A percentile compares a stretch with the other conserved stretches of the same genome.
phyloP scores from a whole-genome alignment of 2,888 invertebrate species.

The Lamellibrachia columna region DNA sequence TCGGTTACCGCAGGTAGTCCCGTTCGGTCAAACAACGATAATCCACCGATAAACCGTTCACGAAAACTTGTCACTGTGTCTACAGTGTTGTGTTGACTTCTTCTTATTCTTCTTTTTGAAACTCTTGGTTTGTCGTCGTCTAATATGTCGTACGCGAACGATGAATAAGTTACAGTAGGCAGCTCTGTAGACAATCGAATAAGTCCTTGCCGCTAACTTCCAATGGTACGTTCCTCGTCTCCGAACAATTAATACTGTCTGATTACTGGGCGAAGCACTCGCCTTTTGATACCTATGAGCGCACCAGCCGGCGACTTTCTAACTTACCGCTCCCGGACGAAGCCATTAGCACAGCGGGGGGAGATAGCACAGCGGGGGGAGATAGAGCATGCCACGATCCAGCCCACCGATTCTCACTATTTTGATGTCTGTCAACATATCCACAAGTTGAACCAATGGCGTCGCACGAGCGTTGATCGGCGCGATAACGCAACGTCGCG shows the following conservation, averaged over 20 bases:
- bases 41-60: background rate
- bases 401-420: background rate
- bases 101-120: background rate
- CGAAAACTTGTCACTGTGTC: conserved; percentile 4
- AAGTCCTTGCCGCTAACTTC: background rate
- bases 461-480: background rate
- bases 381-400: background rate
- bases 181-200: background rate
- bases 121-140: background rate
- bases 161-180: background rate
- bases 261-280: background rate
- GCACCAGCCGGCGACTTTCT: conserved; percentile 8
- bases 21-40: background rate
- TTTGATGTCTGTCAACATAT: background rate
- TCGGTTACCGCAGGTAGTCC: background rate
- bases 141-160: background rate
- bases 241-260: background rate
- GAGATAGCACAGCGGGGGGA: background rate
- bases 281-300: background rate
- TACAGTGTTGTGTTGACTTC: background rate
- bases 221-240: conserved; percentile 7
- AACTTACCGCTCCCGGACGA: background rate
- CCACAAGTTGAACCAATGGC: background rate
- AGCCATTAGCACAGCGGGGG: background rate
- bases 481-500: background rate